phyloP scores from a whole-genome alignment of 2,113 vertebrate species.

The Spermophilus dauricus region DNA sequence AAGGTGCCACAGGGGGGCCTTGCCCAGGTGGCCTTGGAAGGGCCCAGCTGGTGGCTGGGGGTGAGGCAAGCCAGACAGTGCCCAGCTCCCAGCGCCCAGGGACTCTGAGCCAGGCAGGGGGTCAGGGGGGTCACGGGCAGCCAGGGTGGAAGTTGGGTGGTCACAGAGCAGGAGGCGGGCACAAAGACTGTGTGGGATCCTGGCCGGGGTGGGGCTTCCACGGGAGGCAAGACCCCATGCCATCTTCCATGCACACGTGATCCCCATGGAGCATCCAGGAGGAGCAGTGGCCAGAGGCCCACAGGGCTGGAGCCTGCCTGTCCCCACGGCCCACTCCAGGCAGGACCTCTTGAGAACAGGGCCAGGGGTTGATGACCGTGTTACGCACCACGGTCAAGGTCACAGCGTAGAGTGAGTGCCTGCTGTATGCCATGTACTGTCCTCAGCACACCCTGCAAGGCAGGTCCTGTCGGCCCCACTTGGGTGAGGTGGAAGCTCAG shows the following conservation, averaged over 20 bases:
- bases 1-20: not conserved
- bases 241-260: accelerated
- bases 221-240: no score
- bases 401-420: accelerated
- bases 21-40: not conserved
- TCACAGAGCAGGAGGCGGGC: accelerated
- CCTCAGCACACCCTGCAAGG: accelerated
- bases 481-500: not conserved
- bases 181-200: not conserved
- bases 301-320: not conserved
- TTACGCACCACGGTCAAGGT: not conserved
- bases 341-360: not conserved
- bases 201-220: not conserved
- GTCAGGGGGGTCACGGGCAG: not conserved
- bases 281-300: no score
- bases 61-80: accelerated
- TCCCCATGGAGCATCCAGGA: accelerated
- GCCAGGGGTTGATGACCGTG: not conserved
- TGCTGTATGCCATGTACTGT: no score
- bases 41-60: not conserved
- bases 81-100: not conserved
- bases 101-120: not conserved
- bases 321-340: no score
- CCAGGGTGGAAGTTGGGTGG: not conserved
- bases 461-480: not conserved